Conservation (phyloP, 2,797 vertebrate genomes). For the Parambassis ranga region DNA sequence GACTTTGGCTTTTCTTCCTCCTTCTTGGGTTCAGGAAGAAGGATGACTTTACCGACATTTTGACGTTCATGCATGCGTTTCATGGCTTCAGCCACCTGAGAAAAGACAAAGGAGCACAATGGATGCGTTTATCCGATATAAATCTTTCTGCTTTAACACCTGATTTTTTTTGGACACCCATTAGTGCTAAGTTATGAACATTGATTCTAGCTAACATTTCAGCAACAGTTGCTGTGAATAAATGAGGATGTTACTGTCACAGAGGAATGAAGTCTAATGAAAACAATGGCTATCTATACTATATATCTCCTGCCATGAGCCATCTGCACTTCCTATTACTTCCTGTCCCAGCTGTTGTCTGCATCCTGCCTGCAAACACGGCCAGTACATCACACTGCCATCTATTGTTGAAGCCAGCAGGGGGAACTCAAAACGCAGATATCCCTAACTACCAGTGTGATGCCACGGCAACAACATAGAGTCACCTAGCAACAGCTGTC, state of each 20-base stretch:
- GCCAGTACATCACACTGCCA: background rate
- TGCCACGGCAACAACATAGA: constrained; percentile 51
- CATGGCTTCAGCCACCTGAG: constrained; percentile 77
- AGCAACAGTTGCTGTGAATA: no score
- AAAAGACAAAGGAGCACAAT: background rate
- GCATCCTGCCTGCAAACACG: background rate
- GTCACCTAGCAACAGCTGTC: constrained; percentile 67
- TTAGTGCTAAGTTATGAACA: no score
- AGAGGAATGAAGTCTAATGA: background rate
- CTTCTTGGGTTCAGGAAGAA: constrained; percentile 85
- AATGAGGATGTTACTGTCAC: background rate
- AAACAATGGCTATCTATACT: background rate
- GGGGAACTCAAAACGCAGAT: constrained; percentile 27
- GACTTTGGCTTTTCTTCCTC: constrained; percentile 67
- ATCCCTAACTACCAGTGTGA: constrained; percentile 32
- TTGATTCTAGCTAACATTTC: no score
- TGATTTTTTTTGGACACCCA: no score
- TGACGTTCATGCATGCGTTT: constrained; percentile 77
- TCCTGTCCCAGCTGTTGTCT: background rate
- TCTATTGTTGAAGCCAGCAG: constrained; percentile 16
- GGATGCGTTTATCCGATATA: no score
- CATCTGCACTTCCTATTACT: background rate
- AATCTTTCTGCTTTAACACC: no score
- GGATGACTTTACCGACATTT: constrained; percentile 88
- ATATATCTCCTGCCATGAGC: background rate